A percentile compares a stretch with the other conserved stretches of the same genome.
Evolutionary conservation across 2,888 invertebrate species (phyloP).

Genomic region (Cheilosia vulpina): DNA sequence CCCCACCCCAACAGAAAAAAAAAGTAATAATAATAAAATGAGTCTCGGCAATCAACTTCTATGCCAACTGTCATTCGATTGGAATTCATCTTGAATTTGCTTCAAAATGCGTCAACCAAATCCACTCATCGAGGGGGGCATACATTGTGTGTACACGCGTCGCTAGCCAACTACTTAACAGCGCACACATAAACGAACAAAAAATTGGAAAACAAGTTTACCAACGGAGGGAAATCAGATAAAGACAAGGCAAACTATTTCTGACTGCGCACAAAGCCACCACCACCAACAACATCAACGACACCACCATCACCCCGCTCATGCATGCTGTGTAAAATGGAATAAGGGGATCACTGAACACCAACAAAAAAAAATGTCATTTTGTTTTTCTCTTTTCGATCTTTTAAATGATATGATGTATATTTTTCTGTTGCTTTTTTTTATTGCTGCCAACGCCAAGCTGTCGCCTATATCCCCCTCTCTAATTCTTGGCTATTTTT

Average conservation of each 20-base stretch:
- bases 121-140: conserved; percentile 22
- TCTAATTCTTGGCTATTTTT: conserved; percentile 16
- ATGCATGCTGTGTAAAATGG: conserved; percentile 2
- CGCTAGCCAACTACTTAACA: conserved; percentile 36
- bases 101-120: conserved; percentile 31
- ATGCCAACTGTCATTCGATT: conserved; percentile 67
- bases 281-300: conserved; percentile 5
- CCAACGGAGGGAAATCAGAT: conserved; percentile 31
- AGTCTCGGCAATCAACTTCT: conserved; percentile 24
- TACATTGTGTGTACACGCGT: conserved; percentile 51
- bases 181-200: conserved; percentile 30
- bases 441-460: conserved; percentile 8
- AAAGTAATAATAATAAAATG: background rate
- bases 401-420: conserved; percentile 40
- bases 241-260: conserved; percentile 50
- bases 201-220: conserved; percentile 27
- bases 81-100: conserved; percentile 74
- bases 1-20: conserved; percentile 47
- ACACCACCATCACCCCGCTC: background rate
- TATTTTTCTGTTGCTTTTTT: conserved; percentile 35
- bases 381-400: conserved; percentile 57
- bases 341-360: background rate
- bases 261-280: conserved; percentile 59
- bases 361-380: conserved; percentile 13
- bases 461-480: conserved; percentile 59